Evolutionary conservation across 1,140 invertebrate genomes (phyloP).

Genomic region (Maniola jurtina): DNA sequence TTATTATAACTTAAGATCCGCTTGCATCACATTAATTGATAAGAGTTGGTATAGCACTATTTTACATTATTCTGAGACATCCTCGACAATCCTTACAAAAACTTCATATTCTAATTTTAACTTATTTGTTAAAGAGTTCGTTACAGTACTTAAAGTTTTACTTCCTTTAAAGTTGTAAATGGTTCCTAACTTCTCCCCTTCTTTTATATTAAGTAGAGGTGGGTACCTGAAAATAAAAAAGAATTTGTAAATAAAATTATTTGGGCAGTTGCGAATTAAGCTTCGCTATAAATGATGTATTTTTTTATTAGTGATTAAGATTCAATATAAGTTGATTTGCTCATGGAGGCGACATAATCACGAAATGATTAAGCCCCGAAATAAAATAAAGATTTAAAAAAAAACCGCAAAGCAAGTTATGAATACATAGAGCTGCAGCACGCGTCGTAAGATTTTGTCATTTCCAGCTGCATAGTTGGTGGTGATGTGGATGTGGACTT

Average conservation of each 20-base stretch:
- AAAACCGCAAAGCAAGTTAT: too few relatives aligned
- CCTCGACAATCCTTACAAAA: constrained; percentile 58
- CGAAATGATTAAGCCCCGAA: too few relatives aligned
- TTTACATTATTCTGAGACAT: constrained; percentile 37
- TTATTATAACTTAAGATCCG: constrained; percentile 49
- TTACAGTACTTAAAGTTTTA: constrained; percentile 50
- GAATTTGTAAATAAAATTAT: neutral
- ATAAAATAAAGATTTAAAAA: too few relatives aligned
- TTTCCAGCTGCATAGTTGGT: too few relatives aligned
- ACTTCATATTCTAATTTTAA: constrained; percentile 69
- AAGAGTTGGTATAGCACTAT: constrained; percentile 14
- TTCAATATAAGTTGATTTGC: too few relatives aligned
- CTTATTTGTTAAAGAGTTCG: constrained; percentile 50
- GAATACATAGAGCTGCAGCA: too few relatives aligned
- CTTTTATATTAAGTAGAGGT: constrained; percentile 47
- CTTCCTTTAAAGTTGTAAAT: constrained; percentile 65
- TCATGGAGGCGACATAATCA: too few relatives aligned
- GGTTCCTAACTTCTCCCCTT: constrained; percentile 59
- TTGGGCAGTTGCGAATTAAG: neutral
- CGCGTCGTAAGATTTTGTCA: too few relatives aligned
- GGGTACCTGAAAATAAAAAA: constrained; percentile 53
- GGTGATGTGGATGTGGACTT: too few relatives aligned
- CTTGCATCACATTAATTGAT: constrained; percentile 14
- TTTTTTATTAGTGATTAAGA: too few relatives aligned
- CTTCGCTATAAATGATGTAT: too few relatives aligned